phyloP scores from a whole-genome alignment of 53 echinoderm and acorn worm species.

The Holothuria scabra region DNA sequence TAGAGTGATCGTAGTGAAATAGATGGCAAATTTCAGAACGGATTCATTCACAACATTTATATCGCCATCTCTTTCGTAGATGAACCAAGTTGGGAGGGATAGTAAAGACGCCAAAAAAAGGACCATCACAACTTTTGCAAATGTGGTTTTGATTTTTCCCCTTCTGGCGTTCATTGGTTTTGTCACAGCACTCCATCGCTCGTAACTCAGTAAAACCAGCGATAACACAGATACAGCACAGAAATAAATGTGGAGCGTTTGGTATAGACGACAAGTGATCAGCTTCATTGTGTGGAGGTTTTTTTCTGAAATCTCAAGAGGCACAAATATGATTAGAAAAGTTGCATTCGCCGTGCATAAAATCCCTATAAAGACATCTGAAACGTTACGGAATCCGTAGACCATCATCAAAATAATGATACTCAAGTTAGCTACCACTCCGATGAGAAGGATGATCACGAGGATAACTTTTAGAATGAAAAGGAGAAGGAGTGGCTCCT shows the following conservation, averaged over 20 bases:
- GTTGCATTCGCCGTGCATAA: slow-evolving; percentile 48
- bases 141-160: slow-evolving; percentile 28
- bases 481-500: not conserved
- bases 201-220: slow-evolving; percentile 61
- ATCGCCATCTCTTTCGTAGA: slow-evolving; percentile 18
- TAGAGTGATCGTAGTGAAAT: slow-evolving; percentile 1
- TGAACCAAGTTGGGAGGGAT: slow-evolving; percentile 28
- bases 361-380: slow-evolving; percentile 60
- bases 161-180: slow-evolving; percentile 41
- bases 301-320: slow-evolving; percentile 2
- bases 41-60: not conserved
- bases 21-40: not conserved
- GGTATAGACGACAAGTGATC: slow-evolving; percentile 21
- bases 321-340: slow-evolving; percentile 35
- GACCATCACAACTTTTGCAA: slow-evolving; percentile 7
- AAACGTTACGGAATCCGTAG: slow-evolving; percentile 62
- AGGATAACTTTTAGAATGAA: slow-evolving; percentile 47
- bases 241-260: slow-evolving; percentile 42
- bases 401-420: slow-evolving; percentile 44
- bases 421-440: slow-evolving; percentile 45
- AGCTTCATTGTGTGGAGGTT: not conserved
- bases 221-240: slow-evolving; percentile 53
- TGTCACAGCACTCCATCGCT: slow-evolving; percentile 60
- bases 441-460: slow-evolving; percentile 43
- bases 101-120: slow-evolving; percentile 8